These are phyloP conservation scores for Hedychridium roseum DNA, from an alignment of 2,888 invertebrate species.

Conservation along the genomic window DNA sequence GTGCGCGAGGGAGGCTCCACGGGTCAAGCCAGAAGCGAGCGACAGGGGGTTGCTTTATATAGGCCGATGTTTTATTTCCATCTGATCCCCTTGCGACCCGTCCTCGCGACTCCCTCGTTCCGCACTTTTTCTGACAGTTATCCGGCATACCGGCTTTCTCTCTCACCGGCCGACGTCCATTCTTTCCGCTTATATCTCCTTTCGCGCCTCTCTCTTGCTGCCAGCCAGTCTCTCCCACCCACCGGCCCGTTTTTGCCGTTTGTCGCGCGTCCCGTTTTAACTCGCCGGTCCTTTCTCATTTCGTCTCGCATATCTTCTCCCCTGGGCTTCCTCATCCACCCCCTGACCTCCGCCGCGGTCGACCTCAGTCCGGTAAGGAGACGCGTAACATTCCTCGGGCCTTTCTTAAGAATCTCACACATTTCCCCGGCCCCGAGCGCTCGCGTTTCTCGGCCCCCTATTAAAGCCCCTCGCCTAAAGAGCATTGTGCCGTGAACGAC, in stretches of 20 bases:
- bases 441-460: slow-evolving; percentile 5
- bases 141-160: no score
- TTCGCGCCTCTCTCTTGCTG: slow-evolving; percentile 2
- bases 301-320: no score
- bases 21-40: slow-evolving; percentile 35
- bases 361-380: no score
- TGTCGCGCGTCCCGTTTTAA: slow-evolving; percentile 7
- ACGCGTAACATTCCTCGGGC: no score
- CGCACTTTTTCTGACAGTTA: slow-evolving; percentile 1
- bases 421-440: neutral
- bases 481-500: slow-evolving; percentile 23
- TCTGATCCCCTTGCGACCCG: slow-evolving; percentile 11
- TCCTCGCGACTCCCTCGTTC: slow-evolving; percentile 9
- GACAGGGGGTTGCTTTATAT: slow-evolving; percentile 26
- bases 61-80: slow-evolving; percentile 33
- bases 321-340: no score
- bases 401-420: slow-evolving; percentile 1
- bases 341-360: no score
- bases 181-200: slow-evolving; percentile 6
- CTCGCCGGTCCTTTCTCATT: neutral
- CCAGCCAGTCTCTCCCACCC: slow-evolving; percentile 7
- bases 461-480: neutral
- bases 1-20: slow-evolving; percentile 18
- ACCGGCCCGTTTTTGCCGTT: neutral
- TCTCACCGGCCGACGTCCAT: slow-evolving; percentile 2